phyloP scores from a whole-genome alignment of 2,888 invertebrate genomes.

The Celastrina argiolus region DNA sequence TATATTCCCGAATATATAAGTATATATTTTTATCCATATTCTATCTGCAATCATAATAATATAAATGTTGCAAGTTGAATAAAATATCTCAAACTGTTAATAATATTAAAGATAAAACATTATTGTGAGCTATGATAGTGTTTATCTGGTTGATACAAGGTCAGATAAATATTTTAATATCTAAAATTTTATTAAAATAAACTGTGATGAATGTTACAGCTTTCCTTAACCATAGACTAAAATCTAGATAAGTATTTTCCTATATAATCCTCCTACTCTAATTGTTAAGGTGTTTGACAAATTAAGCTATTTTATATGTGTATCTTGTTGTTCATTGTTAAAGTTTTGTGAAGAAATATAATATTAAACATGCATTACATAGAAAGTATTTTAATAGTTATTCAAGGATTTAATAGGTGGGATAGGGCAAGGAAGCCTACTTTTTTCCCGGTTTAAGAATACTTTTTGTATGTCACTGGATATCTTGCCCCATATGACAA shows the following conservation, averaged over 20 bases:
- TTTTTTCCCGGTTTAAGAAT: no score
- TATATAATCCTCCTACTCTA: background rate
- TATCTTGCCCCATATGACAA: background rate
- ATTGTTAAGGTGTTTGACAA: background rate
- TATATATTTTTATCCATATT: no score
- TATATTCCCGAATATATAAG: no score
- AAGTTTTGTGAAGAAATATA: background rate
- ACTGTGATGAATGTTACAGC: slow-evolving; percentile 11
- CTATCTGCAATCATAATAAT: background rate
- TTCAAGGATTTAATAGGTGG: background rate
- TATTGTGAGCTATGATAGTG: background rate
- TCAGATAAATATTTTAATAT: background rate
- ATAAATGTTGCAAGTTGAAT: background rate
- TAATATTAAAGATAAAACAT: background rate
- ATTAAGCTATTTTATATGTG: background rate
- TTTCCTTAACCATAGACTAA: slow-evolving; percentile 11
- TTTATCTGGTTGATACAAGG: background rate
- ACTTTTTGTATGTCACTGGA: background rate
- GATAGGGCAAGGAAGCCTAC: background rate
- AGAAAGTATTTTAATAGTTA: background rate
- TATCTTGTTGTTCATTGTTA: slow-evolving; percentile 1
- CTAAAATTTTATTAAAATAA: background rate
- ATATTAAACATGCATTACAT: background rate
- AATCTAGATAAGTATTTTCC: slow-evolving; percentile 20
- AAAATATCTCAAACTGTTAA: background rate